phyloP scores from a whole-genome alignment of 2,888 invertebrate species.

The Tetragonula carbonaria region DNA sequence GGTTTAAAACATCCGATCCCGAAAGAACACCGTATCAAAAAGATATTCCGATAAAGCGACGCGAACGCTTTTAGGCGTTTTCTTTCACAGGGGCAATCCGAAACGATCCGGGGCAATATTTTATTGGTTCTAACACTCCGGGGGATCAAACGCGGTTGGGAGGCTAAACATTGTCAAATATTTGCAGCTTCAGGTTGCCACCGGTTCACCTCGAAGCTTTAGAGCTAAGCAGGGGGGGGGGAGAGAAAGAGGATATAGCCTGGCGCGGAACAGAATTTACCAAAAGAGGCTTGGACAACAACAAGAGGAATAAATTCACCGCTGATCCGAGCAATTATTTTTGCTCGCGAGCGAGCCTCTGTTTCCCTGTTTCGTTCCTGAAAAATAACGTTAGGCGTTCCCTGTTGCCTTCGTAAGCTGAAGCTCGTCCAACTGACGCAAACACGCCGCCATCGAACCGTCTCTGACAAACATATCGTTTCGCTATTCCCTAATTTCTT shows the following conservation, averaged over 20 bases:
- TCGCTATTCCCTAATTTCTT: not conserved
- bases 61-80: not conserved
- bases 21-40: no score
- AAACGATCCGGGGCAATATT: not conserved
- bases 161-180: constrained; percentile 31
- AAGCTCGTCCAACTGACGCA: no score
- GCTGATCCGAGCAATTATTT: constrained; percentile 39
- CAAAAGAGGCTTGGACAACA: not conserved
- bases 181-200: constrained; percentile 26
- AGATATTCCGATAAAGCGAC: not conserved
- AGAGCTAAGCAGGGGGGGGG: not conserved
- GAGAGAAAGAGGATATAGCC: constrained; percentile 2
- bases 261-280: not conserved
- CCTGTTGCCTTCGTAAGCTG: constrained; percentile 14
- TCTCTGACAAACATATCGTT: constrained; percentile 9
- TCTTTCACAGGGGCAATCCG: not conserved
- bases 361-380: constrained; percentile 1
- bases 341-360: not conserved
- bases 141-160: not conserved
- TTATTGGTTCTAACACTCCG: not conserved
- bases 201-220: not conserved
- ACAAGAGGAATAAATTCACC: constrained; percentile 25
- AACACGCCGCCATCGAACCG: constrained; percentile 5
- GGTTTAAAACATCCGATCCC: not conserved
- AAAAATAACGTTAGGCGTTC: constrained; percentile 35